Evolutionary conservation across 2,888 invertebrate genomes (phyloP).

Genomic region (Pterostichus madidus): DNA sequence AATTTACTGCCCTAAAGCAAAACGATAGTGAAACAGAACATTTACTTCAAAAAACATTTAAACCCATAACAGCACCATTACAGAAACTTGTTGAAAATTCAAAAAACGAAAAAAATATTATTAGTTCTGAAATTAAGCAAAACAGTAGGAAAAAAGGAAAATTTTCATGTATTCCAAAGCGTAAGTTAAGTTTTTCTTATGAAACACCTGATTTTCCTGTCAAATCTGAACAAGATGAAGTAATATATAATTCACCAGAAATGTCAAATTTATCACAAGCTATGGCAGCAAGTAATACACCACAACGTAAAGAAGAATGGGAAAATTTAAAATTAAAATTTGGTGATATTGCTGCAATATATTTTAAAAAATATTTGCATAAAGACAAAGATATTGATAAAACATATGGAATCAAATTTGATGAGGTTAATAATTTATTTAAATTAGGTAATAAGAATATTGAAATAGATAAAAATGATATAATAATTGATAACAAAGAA

Average conservation of each 20-base stretch:
- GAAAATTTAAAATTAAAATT: background rate
- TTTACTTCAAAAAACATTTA: slow-evolving; percentile 4
- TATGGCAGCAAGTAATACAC: too few species aligned
- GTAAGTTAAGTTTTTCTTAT: background rate
- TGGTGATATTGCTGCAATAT: background rate
- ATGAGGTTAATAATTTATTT: background rate
- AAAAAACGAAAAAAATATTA: background rate
- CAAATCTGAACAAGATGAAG: background rate
- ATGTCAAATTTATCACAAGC: too few species aligned
- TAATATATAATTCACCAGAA: too few species aligned
- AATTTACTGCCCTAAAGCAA: background rate
- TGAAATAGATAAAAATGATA: slow-evolving; percentile 55
- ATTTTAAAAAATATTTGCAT: background rate
- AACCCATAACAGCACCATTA: slow-evolving; percentile 26
- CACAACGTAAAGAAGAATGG: background rate
- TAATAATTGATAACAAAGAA: slow-evolving; percentile 29
- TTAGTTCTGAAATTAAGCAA: background rate
- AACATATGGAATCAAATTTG: background rate
- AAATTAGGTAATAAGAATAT: slow-evolving; percentile 51
- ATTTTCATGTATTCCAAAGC: background rate
- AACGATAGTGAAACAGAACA: background rate
- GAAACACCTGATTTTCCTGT: too few species aligned
- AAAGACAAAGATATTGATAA: background rate
- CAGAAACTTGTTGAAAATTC: background rate
- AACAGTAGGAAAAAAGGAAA: background rate